Base-by-base conservation (phyloP, 2,113 vertebrate genomes). In the Himantopus leucocephalus region DNA sequence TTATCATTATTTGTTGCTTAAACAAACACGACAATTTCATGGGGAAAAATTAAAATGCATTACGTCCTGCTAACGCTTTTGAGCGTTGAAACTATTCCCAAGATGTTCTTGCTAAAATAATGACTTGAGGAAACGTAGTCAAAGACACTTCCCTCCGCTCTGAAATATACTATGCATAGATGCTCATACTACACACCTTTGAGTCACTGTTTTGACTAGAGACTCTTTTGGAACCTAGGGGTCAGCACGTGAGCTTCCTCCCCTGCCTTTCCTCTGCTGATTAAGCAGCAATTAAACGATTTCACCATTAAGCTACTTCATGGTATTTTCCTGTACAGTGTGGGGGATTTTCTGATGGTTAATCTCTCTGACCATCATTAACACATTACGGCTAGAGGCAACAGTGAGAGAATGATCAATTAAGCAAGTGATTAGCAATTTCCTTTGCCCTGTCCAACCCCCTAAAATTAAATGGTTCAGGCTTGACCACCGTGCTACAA, bases 1-100 rank as follows among this genome's bases (percentile, higher is more conserved):
- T 78, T 71, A 92, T 18, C 4, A 43, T 90, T 88, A 90, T 85
- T 88, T 94, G 52, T 72, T 75, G 24, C 64, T 85, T 91, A 89
- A 91, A 30, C 24, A 83, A 91, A 76, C 53, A 66, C 8, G 45
- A 70, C 8, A 13, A 41, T 48, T 90, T 90, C 34, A 79, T 9
- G 2, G 10, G 39, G 74, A 64, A 92, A 94, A 55, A 59, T 64
- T 37, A 58, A 90, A 88, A 85, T 35, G 11, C 41, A 70, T 55
- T 43, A 80, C 32, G n/a, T 43, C 52, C n/a, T 55, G 16, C 55
- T 67, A 80, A 70, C 7, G 2, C 15, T 88, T 83, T 47, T 41
- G 50, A 62, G 15, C 11, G 2, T 1, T 39, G 41, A 63, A 79
- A 88, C 34, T 34, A 86, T 43, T 95, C 68, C 59, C 82, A 84